These are phyloP conservation scores for Anoplophora glabripennis DNA, from an alignment of 1,140 invertebrate species.

Conservation along the genomic window DNA sequence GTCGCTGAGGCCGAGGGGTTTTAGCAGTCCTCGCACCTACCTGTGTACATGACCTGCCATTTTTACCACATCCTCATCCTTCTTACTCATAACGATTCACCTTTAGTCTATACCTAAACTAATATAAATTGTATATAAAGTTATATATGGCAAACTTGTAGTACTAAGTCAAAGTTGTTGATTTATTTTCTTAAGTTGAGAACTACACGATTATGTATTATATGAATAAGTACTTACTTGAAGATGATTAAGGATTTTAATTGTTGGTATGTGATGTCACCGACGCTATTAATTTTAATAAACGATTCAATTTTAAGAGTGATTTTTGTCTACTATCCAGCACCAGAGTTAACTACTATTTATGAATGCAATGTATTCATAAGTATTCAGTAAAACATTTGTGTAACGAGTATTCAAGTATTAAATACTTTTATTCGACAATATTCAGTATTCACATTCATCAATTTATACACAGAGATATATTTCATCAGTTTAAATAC, in stretches of 20 bases:
- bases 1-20: no score
- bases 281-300: slow-evolving; percentile 40
- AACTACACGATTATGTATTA: slow-evolving; percentile 32
- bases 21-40: background rate
- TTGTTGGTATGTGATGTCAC: slow-evolving; percentile 22
- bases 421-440: no score
- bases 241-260: background rate
- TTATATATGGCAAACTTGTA: slow-evolving; percentile 33
- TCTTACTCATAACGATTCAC: slow-evolving; percentile 19
- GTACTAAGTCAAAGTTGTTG: slow-evolving; percentile 30
- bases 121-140: slow-evolving; percentile 33
- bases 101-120: slow-evolving; percentile 25
- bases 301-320: slow-evolving; percentile 29
- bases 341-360: no score
- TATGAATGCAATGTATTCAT: no score
- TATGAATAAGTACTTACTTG: slow-evolving; percentile 20
- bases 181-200: slow-evolving; percentile 33
- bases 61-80: slow-evolving; percentile 26
- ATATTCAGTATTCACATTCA: no score
- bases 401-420: no score
- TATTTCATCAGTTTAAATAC: no score
- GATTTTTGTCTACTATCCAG: background rate
- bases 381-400: no score
- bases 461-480: no score
- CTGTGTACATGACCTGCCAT: slow-evolving; percentile 15